Conservation (phyloP, 2,888 invertebrate genomes). For the Temnothorax rugatulus region DNA sequence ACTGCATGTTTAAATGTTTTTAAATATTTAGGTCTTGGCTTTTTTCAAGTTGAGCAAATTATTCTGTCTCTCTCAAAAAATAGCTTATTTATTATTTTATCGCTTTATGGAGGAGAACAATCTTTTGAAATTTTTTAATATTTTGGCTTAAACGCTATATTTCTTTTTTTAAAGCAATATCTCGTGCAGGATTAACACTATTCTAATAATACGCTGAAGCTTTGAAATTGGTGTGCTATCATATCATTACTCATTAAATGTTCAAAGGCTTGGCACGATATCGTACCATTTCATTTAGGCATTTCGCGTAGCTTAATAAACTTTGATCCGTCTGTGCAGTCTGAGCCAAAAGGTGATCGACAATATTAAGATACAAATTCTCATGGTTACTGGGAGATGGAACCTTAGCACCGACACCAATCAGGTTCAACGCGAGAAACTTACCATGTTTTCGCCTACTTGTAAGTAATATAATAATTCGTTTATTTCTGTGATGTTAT, state of each 20-base stretch:
- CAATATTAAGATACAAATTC: conserved; percentile 82
- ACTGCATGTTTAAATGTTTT: not conserved
- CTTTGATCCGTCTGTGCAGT: conserved; percentile 74
- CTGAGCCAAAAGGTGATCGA: conserved; percentile 84
- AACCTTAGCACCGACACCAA: conserved; percentile 77
- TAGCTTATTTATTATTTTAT: not conserved
- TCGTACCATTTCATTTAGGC: conserved; percentile 1
- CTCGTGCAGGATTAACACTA: not conserved
- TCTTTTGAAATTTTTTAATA: not conserved
- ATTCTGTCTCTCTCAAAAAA: not conserved
- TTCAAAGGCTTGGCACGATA: not conserved
- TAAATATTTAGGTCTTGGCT: too few species aligned
- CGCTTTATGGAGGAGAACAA: not conserved
- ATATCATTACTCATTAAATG: not conserved
- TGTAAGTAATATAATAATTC: conserved; percentile 83
- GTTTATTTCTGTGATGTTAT: not conserved
- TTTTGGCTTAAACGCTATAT: not conserved
- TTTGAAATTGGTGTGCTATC: not conserved
- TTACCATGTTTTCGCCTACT: conserved; percentile 85
- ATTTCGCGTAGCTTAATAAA: conserved; percentile 18
- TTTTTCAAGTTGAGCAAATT: not conserved
- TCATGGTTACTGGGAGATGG: conserved; percentile 80
- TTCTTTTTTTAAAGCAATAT: not conserved
- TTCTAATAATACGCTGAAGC: not conserved
- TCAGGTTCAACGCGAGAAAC: conserved; percentile 83